A percentile compares a stretch with the other conserved stretches of the same genome.
Conservation (phyloP, 2,797 vertebrate species). For the Hephaestus fuliginosus region DNA sequence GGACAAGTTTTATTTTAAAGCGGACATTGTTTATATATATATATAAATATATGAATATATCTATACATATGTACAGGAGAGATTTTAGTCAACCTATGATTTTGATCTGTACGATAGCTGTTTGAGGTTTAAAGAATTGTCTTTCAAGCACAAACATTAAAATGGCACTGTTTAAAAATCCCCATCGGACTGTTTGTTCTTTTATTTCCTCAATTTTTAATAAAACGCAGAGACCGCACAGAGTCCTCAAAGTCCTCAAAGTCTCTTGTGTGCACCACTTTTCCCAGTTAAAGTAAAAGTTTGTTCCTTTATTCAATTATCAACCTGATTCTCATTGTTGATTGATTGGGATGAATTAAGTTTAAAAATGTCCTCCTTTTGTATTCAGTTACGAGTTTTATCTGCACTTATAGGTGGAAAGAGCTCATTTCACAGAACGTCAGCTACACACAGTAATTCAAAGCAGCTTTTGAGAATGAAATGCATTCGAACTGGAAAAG, state of each 20-base stretch:
- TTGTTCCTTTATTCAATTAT: background rate
- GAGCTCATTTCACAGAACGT: no score
- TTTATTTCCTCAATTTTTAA: conserved; percentile 10
- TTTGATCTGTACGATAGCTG: conserved; percentile 80
- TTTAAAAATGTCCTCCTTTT: background rate
- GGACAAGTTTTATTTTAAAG: conserved; percentile 56
- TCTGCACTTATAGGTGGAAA: background rate
- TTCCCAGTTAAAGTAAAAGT: background rate
- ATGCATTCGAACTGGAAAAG: no score
- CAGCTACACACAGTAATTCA: no score
- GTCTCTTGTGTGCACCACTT: background rate
- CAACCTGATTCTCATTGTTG: background rate
- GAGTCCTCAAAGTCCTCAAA: background rate
- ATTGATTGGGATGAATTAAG: background rate
- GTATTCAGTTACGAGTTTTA: background rate
- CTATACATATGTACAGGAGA: conserved; percentile 84
- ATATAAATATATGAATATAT: conserved; percentile 59
- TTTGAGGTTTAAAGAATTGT: conserved; percentile 81
- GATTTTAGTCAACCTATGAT: conserved; percentile 78
- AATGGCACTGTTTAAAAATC: conserved; percentile 76
- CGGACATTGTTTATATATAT: conserved; percentile 75
- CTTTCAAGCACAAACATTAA: conserved; percentile 85
- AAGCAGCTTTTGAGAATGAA: no score
- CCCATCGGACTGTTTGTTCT: conserved; percentile 15
- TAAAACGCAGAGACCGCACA: background rate